A percentile compares a stretch with the other conserved stretches of the same genome.
These are phyloP conservation scores for Lordiphosa andalusiaca DNA, from an alignment of 2,888 invertebrate genomes.

Conservation along the genomic window DNA sequence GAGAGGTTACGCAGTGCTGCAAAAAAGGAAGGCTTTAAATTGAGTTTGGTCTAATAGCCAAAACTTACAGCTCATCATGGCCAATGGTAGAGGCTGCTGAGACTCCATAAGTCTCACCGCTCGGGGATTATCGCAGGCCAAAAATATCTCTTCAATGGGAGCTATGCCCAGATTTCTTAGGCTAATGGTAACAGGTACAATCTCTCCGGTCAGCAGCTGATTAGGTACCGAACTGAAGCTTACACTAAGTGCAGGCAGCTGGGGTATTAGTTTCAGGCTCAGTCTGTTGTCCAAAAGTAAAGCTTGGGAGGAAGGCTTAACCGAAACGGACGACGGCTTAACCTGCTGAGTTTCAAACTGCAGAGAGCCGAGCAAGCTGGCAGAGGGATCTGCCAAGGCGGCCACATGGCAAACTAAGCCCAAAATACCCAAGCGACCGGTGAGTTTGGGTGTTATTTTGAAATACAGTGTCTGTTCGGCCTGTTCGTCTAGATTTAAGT, in stretches of 20 bases:
- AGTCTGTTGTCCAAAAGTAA: conserved; percentile 84
- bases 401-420: conserved; percentile 84
- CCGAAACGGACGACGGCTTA: conserved; percentile 47
- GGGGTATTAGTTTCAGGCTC: conserved; percentile 87
- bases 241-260: conserved; percentile 90
- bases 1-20: conserved; percentile 76
- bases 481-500: conserved; percentile 76
- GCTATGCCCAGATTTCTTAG: conserved; percentile 85
- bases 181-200: conserved; percentile 84
- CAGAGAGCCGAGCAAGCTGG: conserved; percentile 75
- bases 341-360: conserved; percentile 77
- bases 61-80: conserved; percentile 77
- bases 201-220: conserved; percentile 87
- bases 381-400: conserved; percentile 73
- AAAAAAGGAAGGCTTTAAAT: background rate
- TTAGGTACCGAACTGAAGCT: conserved; percentile 84
- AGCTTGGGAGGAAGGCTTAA: conserved; percentile 49
- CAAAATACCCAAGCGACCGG: conserved; percentile 87
- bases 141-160: conserved; percentile 83
- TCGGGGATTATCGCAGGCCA: conserved; percentile 81
- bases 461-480: conserved; percentile 85
- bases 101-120: conserved; percentile 77
- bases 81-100: conserved; percentile 76
- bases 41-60: background rate
- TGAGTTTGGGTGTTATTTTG: conserved; percentile 86